phyloP scores from a whole-genome alignment of 2,888 invertebrate species.

The Pandemis corylana region DNA sequence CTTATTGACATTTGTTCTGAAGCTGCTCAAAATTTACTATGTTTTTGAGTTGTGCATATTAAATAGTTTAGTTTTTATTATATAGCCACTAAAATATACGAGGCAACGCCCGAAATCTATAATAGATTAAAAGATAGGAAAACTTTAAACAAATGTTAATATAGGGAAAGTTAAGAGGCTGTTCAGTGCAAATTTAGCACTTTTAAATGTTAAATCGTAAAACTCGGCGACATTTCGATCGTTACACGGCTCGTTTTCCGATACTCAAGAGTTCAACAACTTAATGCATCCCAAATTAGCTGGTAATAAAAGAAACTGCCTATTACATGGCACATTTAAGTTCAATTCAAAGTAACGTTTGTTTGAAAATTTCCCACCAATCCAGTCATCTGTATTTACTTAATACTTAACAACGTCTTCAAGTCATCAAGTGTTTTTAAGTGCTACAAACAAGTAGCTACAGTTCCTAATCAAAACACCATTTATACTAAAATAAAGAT shows the following conservation, averaged over 20 bases:
- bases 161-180: not conserved
- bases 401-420: not conserved
- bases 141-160: not conserved
- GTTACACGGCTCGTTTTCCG: slow-evolving; percentile 9
- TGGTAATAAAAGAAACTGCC: slow-evolving; percentile 28
- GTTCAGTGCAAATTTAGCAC: not conserved
- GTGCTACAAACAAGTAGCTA: not conserved
- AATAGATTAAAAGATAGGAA: not conserved
- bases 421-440: not conserved
- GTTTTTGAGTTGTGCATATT: too few species aligned
- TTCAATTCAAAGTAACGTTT: slow-evolving; percentile 11
- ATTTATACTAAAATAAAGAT: not conserved
- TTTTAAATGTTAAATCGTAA: slow-evolving; percentile 2
- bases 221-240: not conserved
- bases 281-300: slow-evolving; percentile 18
- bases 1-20: too few species aligned
- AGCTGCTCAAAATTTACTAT: too few species aligned
- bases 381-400: slow-evolving; percentile 1
- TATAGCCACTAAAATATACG: too few species aligned
- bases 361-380: slow-evolving; percentile 29
- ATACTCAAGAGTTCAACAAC: slow-evolving; percentile 9
- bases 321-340: slow-evolving; percentile 36
- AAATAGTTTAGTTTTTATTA: too few species aligned
- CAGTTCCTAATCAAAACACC: not conserved
- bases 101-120: not conserved